Percentiles rank a stretch among this genome's conserved stretches.
Evolutionary conservation across 2,888 invertebrate genomes (phyloP).

Genomic region (Parelbella ahira): DNA sequence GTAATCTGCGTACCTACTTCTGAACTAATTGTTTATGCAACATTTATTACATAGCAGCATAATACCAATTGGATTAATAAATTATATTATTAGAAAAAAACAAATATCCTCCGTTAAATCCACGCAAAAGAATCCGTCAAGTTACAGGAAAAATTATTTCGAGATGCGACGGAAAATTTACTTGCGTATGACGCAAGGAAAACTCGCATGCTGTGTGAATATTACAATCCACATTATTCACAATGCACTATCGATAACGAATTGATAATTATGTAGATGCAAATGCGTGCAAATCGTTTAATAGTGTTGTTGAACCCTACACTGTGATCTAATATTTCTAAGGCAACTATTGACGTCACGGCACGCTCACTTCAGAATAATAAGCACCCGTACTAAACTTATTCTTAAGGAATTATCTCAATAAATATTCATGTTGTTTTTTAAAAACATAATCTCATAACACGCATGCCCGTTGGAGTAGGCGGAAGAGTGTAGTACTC

Average conservation of each 20-base stretch:
- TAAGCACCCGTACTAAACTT: slow-evolving; percentile 8
- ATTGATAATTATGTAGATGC: slow-evolving; percentile 29
- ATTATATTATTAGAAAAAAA: no score
- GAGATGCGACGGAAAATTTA: slow-evolving; percentile 31
- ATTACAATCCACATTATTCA: slow-evolving; percentile 30
- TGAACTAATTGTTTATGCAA: no score
- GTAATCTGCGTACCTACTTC: no score
- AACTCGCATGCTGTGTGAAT: slow-evolving; percentile 24
- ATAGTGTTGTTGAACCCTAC: slow-evolving; percentile 45
- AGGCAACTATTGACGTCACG: slow-evolving; percentile 19
- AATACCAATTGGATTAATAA: no score
- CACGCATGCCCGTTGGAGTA: no score
- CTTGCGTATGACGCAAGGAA: slow-evolving; percentile 31
- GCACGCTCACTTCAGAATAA: slow-evolving; percentile 12
- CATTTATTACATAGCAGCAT: no score
- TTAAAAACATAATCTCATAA: no score
- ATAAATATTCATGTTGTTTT: no score
- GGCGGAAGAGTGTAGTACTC: no score
- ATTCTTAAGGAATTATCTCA: no score
- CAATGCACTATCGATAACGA: slow-evolving; percentile 30
- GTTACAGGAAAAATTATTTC: slow-evolving; percentile 4
- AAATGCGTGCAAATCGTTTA: slow-evolving; percentile 29
- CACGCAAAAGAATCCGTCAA: no score
- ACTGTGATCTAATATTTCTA: slow-evolving; percentile 35
- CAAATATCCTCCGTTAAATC: no score